Base-by-base conservation (phyloP, 1,140 invertebrate genomes). In the Brachionus calyciflorus region DNA sequence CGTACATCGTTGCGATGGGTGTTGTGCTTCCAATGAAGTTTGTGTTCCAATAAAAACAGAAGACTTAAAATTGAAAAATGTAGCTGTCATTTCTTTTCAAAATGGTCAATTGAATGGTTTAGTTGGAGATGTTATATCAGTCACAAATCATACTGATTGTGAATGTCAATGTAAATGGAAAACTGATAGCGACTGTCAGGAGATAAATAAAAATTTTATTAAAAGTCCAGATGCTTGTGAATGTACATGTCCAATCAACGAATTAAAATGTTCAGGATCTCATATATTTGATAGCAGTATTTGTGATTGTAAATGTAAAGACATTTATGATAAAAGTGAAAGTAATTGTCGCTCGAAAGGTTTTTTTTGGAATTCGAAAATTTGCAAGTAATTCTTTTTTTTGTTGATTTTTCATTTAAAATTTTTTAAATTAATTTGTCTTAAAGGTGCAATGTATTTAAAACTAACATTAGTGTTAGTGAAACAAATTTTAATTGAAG, bases 71-170 rank as follows among this genome's bases (percentile, higher is more conserved):
- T 28, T 73, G 2, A 49, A 73, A 26, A 73, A 73, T 21, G 69
- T 73, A 0, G 69, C 30, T 55, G 37, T 51, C 17, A 14, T 73
- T 26, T 17, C 28, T 12, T 51, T 73, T 26, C 21, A 70, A 30
- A 24, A 73, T 51, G 33, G 19, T n/a, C 44, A 49, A 24, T 12
- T 41, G 28, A 30, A 30, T 9, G 30, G 26, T 51, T 51, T 30
- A 40, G 30, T 19, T 10, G 69, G 37, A 17, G 46, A 51, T 33
- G 33, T 73, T 17, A 51, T 55, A 3, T 41, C 44, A n/a, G 69
- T 73, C 3, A 37, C 17, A 10, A 73, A 73, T 41, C 69, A 73
- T 41, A 73, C 69, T 40, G 69, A 73, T 51, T 73, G 69, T 37
- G 51, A 51, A n/a, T 73, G 69, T 24, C 46, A 73, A 17, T 73